Evolutionary conservation across 2,113 vertebrate species (phyloP).

Genomic region (Ammodramus savannarum): DNA sequence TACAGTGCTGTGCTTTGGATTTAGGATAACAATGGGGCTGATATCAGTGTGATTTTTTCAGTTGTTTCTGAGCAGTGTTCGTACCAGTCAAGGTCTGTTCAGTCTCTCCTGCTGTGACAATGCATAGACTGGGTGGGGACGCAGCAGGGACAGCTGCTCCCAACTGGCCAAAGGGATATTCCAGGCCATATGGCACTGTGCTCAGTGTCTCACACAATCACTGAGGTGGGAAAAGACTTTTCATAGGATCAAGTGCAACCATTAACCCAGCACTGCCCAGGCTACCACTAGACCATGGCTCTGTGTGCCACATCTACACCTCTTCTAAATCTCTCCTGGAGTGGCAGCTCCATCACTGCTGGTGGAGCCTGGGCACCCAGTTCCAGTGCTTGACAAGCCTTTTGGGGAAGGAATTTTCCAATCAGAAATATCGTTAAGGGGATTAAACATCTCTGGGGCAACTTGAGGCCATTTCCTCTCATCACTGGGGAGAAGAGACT

Average conservation of each 20-base stretch:
- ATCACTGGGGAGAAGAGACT: neutral
- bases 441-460: neutral
- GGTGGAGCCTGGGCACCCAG: neutral
- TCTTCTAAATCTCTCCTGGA: neutral
- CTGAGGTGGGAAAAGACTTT: neutral
- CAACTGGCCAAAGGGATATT: neutral
- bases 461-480: neutral
- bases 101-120: neutral
- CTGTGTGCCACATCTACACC: neutral
- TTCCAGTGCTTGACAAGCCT: neutral
- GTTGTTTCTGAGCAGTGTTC: neutral
- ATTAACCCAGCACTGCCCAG: neutral
- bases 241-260: neutral
- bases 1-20: neutral
- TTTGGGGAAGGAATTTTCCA: neutral
- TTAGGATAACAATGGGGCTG: neutral
- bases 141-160: neutral
- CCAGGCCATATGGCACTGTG: neutral
- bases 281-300: neutral
- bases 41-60: neutral
- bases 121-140: neutral
- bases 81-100: neutral
- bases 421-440: neutral
- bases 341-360: too few species aligned
- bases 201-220: neutral